phyloP scores from a whole-genome alignment of 2,113 vertebrate species.

The Pterocles burchelli region DNA sequence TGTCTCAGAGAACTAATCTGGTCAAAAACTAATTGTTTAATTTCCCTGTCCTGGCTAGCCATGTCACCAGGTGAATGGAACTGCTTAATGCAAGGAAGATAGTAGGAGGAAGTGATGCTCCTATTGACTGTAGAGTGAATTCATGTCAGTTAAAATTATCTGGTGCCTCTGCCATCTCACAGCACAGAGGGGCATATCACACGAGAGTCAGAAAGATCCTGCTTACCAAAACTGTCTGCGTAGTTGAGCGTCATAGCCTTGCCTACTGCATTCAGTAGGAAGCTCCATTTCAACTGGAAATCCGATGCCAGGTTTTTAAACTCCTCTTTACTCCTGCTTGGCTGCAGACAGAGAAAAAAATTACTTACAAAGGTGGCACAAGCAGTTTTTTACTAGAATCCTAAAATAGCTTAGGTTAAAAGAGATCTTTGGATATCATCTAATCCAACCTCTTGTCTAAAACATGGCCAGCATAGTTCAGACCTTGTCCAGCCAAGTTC shows the following conservation, averaged over 20 bases:
- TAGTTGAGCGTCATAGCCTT: slow-evolving; percentile 68
- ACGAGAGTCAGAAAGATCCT: neutral
- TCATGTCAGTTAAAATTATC: neutral
- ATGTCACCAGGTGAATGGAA: neutral
- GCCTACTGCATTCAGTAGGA: slow-evolving; percentile 66
- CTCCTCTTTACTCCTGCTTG: slow-evolving; percentile 67
- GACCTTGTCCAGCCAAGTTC: neutral
- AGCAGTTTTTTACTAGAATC: neutral
- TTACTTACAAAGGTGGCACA: neutral
- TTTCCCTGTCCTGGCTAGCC: neutral
- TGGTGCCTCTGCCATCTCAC: neutral
- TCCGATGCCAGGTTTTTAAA: slow-evolving; percentile 55
- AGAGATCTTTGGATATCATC: neutral
- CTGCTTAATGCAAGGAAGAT: neutral
- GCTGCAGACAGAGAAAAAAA: slow-evolving; percentile 30
- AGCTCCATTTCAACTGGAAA: slow-evolving; percentile 76
- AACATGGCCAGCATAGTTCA: neutral
- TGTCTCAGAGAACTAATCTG: neutral
- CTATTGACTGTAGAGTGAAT: neutral
- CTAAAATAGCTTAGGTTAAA: neutral
- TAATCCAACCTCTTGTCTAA: neutral
- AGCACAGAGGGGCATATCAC: accelerated
- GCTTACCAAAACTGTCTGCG: slow-evolving; percentile 71
- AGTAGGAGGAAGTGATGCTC: neutral
- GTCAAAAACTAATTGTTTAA: accelerated